Evolutionary conservation across 2,113 vertebrate genomes (phyloP).

Genomic region (Pituophis catenifer): DNA sequence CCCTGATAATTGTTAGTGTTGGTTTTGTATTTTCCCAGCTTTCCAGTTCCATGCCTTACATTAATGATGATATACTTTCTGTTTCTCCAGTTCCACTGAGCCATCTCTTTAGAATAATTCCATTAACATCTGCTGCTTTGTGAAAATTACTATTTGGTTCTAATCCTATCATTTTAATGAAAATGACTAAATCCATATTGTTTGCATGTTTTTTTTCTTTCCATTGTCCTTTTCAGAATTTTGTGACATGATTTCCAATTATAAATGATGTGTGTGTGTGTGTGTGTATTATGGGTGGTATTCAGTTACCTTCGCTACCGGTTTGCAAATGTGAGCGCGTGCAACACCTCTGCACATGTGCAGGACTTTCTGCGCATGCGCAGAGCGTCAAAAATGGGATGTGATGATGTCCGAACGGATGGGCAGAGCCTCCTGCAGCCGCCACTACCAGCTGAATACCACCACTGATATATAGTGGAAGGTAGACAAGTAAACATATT

Average conservation of each 20-base stretch:
- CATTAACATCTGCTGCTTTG: constrained; percentile 56
- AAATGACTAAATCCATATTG: constrained; percentile 27
- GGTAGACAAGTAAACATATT: neutral
- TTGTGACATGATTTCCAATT: neutral
- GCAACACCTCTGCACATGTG: no score
- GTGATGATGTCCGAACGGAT: no score
- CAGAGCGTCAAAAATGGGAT: no score
- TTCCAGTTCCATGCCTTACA: constrained; percentile 1
- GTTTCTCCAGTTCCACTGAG: constrained; percentile 32
- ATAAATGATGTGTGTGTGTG: no score
- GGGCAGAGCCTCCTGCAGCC: no score
- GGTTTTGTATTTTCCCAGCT: constrained; percentile 38
- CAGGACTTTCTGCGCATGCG: no score
- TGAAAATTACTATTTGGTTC: constrained; percentile 45
- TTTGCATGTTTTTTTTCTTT: neutral
- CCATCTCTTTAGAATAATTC: constrained; percentile 31
- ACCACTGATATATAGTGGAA: neutral
- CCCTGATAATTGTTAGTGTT: constrained; percentile 19
- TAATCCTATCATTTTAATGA: constrained; percentile 27
- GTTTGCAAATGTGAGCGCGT: no score
- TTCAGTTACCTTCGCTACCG: no score
- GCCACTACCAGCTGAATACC: no score
- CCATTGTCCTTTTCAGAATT: constrained; percentile 25
- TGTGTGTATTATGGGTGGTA: no score
- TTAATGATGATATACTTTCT: constrained; percentile 61